Conservation (phyloP, 2,113 vertebrate genomes). For the Ceyx melanurus region DNA sequence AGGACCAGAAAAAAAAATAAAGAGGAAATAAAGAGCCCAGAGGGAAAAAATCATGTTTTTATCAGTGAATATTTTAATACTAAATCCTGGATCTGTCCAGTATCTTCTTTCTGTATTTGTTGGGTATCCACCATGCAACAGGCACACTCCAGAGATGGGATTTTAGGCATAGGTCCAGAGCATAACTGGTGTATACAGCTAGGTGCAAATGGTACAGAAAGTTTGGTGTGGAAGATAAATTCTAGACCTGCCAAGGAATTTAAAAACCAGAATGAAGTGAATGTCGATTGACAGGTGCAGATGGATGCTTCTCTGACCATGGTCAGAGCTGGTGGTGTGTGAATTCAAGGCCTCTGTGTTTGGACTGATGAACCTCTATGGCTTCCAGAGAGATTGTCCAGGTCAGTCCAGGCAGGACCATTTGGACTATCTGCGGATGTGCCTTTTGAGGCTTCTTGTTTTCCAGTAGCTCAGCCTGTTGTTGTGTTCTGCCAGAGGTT, state of each 20-base stretch:
- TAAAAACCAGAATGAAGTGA: not conserved
- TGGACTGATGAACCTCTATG: fast-evolving
- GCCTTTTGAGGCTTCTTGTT: not conserved
- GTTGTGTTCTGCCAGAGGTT: not conserved
- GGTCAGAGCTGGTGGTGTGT: not conserved
- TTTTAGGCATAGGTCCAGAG: not conserved
- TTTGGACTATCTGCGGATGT: not conserved
- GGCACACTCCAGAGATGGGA: not conserved
- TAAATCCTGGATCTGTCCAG: not conserved
- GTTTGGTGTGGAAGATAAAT: not conserved
- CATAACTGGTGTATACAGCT: not conserved
- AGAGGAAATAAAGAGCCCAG: not conserved
- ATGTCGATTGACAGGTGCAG: not conserved
- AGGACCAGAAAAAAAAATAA: not conserved
- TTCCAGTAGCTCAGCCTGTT: fast-evolving
- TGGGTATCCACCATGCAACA: not conserved
- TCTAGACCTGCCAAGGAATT: not conserved
- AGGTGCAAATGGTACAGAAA: not conserved
- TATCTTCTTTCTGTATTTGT: not conserved
- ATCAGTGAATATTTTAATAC: not conserved
- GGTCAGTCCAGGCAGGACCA: fast-evolving
- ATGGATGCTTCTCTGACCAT: not conserved
- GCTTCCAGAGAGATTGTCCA: fast-evolving
- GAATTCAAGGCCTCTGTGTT: not conserved
- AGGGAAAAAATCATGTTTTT: not conserved